Evolutionary conservation across 2,113 vertebrate species (phyloP), one percentile per base, ranked within the genome.

Genomic region (Philantomba maxwellii): DNA sequence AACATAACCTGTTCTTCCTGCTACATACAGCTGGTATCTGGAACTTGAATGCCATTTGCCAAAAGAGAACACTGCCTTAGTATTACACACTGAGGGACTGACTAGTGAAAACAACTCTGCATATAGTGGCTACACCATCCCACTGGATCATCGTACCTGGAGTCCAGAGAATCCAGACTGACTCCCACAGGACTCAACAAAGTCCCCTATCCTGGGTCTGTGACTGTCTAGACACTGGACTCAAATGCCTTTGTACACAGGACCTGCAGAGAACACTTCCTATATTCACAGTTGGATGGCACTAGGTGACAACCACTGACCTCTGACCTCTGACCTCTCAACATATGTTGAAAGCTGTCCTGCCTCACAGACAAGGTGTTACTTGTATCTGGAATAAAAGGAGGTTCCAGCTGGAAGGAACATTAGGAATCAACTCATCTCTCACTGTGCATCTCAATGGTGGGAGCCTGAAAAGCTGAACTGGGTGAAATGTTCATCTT

Each of bases 11-110:
- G 95, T 91, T 96, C 93, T 17, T 92, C 7, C 60, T 70, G 94
- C 13, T 33, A 93, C 51, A 70, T 30, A 93, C 51, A 78, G 66
- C 47, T 96, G 64, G 49, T 30, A 15, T 82, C 28, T 94, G 55
- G 70, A 93, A 87, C 81, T 98, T 96, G 51, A 85, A 89, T 13
- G 73, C 92, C 57, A 93, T 92, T 96, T 86, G 88, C 96, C 66
- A 30, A 92, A 98, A 95, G 43, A 96, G 98, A 97, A 73, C 12
- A 45, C 13, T 77, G 45, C 9, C 85, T 97, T 95, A 57, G 2
- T 78, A 92, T 94, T 0, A 57, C n/a, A 96, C 87, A 3, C 5
- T 36, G 62, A 66, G 16, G 77, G 83, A 45, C 83, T 95, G 64
- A 55, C 62, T 78, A 82, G 36, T 87, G 78, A 95, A 96, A 96